Percentiles rank a stretch among this genome's conserved stretches.
Conservation (phyloP, 2,113 vertebrate genomes). For the Prietella phreatophila region DNA sequence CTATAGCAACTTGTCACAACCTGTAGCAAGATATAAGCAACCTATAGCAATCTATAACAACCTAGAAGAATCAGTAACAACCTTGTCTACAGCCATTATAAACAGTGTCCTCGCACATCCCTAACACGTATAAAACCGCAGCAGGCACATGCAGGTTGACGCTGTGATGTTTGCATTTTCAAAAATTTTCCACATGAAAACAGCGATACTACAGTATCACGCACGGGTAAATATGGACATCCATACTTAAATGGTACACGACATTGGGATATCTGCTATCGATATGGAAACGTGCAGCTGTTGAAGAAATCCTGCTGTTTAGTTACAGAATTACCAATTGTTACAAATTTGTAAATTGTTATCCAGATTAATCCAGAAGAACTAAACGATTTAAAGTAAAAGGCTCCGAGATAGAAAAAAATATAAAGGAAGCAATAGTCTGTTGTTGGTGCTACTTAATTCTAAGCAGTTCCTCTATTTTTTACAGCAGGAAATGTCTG, state of each 20-base stretch:
- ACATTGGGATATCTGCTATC: neutral
- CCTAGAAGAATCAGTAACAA: neutral
- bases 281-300: neutral
- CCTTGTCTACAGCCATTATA: neutral
- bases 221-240: neutral
- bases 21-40: neutral
- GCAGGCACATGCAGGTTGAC: neutral
- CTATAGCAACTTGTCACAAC: neutral
- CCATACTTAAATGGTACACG: neutral
- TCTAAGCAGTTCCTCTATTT: neutral
- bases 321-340: neutral
- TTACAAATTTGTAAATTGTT: too few species aligned
- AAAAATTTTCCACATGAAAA: too few species aligned
- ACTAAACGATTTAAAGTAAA: neutral
- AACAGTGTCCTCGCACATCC: neutral
- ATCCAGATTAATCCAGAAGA: neutral
- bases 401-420: neutral
- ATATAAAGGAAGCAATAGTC: neutral
- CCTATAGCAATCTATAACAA: neutral
- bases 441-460: neutral
- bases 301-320: neutral
- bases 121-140: neutral
- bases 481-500: neutral
- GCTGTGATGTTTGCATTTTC: neutral
- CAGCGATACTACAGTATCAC: too few species aligned